Evolutionary conservation across 2,888 invertebrate genomes (phyloP).

Genomic region (Archips xylosteana): DNA sequence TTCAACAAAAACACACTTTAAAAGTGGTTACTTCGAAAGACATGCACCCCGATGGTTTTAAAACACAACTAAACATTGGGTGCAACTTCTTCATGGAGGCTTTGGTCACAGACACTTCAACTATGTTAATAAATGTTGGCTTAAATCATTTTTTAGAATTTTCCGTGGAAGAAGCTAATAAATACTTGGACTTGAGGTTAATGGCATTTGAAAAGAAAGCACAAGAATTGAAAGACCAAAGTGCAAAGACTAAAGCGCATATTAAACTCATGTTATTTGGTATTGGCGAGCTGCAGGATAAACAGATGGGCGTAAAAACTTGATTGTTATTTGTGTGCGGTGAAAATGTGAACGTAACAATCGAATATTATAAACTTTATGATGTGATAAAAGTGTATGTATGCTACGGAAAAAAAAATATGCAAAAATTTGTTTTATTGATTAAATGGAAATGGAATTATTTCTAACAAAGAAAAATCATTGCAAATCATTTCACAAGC

Average conservation of each 20-base stretch:
- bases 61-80: conserved; percentile 90
- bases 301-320: conserved; percentile 35
- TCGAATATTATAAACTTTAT: no score
- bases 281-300: conserved; percentile 85
- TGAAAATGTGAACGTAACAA: no score
- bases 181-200: conserved; percentile 89
- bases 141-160: conserved; percentile 91
- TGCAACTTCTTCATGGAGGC: conserved; percentile 94
- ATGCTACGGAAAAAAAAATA: no score
- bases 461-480: no score
- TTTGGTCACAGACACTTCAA: conserved; percentile 87
- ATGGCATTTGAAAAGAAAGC: conserved; percentile 87
- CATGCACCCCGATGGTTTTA: conserved; percentile 76
- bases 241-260: conserved; percentile 90
- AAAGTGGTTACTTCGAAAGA: conserved; percentile 86
- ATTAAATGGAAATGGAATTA: no score
- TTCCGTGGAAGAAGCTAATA: conserved; percentile 88
- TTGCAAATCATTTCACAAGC: no score
- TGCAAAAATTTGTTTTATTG: no score
- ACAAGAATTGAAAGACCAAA: conserved; percentile 87
- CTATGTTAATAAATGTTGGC: conserved; percentile 90
- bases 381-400: no score
- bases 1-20: conserved; percentile 90
- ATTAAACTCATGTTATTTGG: conserved; percentile 92
- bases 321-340: not conserved